A percentile compares a stretch with the other conserved stretches of the same genome.
Evolutionary conservation across 1,140 invertebrate genomes (phyloP).

Genomic region (Drosophila suzukii): DNA sequence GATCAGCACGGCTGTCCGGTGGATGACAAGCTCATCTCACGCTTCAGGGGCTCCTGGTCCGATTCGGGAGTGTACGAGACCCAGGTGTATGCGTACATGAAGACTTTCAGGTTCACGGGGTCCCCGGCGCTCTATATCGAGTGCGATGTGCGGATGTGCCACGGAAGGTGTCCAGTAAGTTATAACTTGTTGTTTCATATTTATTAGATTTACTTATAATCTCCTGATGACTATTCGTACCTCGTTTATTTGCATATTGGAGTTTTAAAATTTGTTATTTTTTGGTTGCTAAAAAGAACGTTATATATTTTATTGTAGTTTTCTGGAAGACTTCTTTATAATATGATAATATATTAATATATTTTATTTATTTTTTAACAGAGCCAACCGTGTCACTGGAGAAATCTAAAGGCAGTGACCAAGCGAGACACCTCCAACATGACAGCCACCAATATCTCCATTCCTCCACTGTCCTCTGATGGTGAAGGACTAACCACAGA

Average conservation of each 20-base stretch:
- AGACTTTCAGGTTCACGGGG: slow-evolving; percentile 96
- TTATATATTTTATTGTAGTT: neutral
- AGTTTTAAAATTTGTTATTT: no score
- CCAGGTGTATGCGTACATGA: slow-evolving; percentile 97
- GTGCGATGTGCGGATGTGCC: slow-evolving; percentile 97
- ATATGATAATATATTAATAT: neutral
- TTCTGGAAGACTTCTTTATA: neutral
- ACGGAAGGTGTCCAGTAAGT: slow-evolving; percentile 93
- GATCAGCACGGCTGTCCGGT: slow-evolving; percentile 97
- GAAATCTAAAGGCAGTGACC: slow-evolving; percentile 91
- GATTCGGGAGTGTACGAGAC: slow-evolving; percentile 95
- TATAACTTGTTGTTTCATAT: neutral
- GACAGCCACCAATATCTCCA: slow-evolving; percentile 59
- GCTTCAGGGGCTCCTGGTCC: slow-evolving; percentile 96
- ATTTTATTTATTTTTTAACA: slow-evolving; percentile 74
- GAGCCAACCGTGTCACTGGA: slow-evolving; percentile 97
- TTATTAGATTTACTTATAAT: no score
- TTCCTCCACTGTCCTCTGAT: slow-evolving; percentile 48
- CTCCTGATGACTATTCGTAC: no score
- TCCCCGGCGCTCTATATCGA: slow-evolving; percentile 97
- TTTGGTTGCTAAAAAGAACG: no score
- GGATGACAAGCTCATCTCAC: slow-evolving; percentile 95
- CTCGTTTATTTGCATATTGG: no score
- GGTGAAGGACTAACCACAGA: slow-evolving; percentile 54
- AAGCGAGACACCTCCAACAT: slow-evolving; percentile 87